phyloP scores from a whole-genome alignment of 2,797 vertebrate species.

The Vultur gryphus region DNA sequence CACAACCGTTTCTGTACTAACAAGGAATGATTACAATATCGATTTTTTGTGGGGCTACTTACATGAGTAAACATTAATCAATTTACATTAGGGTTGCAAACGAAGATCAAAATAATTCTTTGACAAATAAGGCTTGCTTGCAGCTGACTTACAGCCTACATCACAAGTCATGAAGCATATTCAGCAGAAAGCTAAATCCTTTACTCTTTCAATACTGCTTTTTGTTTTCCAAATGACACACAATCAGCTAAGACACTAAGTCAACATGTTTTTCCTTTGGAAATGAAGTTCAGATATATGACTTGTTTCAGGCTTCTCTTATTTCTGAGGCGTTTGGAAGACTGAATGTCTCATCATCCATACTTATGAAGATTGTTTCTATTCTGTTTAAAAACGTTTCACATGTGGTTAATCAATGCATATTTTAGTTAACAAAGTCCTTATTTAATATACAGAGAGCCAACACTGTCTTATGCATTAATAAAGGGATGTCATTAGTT shows the following conservation, averaged over 20 bases:
- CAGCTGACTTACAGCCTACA: neutral
- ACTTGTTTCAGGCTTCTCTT: neutral
- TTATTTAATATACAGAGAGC: neutral
- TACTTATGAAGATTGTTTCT: neutral
- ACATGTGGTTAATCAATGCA: neutral
- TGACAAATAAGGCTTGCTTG: neutral
- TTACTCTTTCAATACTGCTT: neutral
- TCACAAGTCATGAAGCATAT: neutral
- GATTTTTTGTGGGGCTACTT: neutral
- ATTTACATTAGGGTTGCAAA: neutral
- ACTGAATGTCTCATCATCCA: neutral
- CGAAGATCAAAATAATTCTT: neutral
- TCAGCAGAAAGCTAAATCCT: neutral
- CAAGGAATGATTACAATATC: neutral
- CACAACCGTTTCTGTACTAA: neutral
- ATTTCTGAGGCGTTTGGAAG: neutral
- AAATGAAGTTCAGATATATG: neutral
- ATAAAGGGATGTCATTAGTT: neutral
- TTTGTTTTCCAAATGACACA: neutral
- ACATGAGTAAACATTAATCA: neutral
- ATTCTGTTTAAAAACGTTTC: neutral
- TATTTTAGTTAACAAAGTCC: neutral
- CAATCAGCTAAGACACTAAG: neutral
- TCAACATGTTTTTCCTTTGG: neutral
- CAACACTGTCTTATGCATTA: neutral